These are phyloP conservation scores for Clarias batrachus DNA, from an alignment of 2,113 vertebrate genomes.

Conservation along the genomic window DNA sequence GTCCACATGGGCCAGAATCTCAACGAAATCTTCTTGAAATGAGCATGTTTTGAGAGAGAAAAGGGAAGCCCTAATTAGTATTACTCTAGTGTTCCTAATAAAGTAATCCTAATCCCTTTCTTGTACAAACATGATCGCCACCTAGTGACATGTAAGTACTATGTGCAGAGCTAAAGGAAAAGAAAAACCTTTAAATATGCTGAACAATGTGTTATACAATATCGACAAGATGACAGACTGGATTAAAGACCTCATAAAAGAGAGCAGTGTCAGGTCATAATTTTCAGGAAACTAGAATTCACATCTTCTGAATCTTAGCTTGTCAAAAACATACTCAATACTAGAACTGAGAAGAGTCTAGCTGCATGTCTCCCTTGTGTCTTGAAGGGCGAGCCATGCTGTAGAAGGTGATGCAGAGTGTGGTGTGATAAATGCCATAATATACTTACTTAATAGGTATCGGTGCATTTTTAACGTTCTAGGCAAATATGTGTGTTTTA, in stretches of 20 bases:
- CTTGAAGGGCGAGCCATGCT: not conserved
- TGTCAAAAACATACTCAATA: not conserved
- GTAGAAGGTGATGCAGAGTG: not conserved
- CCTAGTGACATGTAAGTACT: not conserved
- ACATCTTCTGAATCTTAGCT: not conserved
- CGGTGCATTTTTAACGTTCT: not conserved
- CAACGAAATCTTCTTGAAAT: no score
- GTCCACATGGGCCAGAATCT: no score
- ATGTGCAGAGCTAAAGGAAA: not conserved
- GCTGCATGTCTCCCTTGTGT: no score
- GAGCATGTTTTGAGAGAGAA: no score
- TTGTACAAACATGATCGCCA: no score
- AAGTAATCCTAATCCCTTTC: not conserved
- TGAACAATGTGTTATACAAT: no score
- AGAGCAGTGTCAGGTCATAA: not conserved
- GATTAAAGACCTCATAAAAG: not conserved
- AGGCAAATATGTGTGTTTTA: not conserved
- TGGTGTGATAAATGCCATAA: not conserved
- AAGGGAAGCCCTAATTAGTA: no score
- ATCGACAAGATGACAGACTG: no score
- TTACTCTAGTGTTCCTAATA: no score
- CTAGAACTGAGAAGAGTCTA: no score
- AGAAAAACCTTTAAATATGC: no score
- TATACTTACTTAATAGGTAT: not conserved
- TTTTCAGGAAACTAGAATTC: not conserved